Base-by-base conservation (phyloP, 1,140 invertebrate genomes). In the Drosophila grimshawi region DNA sequence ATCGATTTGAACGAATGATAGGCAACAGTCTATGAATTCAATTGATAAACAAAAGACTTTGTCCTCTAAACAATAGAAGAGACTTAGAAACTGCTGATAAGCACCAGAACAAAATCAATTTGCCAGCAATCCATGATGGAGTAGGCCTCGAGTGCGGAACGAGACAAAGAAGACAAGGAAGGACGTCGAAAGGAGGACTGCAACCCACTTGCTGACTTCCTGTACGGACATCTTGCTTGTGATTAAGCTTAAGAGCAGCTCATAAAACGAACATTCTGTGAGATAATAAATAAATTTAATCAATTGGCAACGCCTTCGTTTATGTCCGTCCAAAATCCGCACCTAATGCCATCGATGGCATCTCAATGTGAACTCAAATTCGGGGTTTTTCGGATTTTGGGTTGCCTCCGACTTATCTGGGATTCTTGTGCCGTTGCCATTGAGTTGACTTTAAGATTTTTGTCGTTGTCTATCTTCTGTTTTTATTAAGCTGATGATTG, bases 201-300 rank as follows among this genome's bases (percentile, higher is more conserved):
- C 19, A 32, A 35, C 19, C 41, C 46, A 55, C 33, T 37, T 29
- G 10, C 11, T 46, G 43, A 57, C 55, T 57, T 48, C 32, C 46
- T 62, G 32, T 33, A 19, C 71, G 61, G 55, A 71, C 65, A 79
- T 52, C 65, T 4, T 80, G 71, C 52, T 75, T 64, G 69, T 80
- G 72, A 59, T 80, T 76, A 71, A 62, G 79, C 71, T 65, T 77
- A 68, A 62, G 46, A 69, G 66, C 48, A 64, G 63, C 41, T 43
- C 79, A 77, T 73, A 72, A 76, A 72, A 52, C 39, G 68, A 59
- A 63, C 53, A 73, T 66, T 60, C 56, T 56, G 64, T 80, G 81
- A 77, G 68, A 80, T 76, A 85, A 85, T 85, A 85, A 85, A 85
- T 73, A 85, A 80, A 85, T 85, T 85, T 85, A 85, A 85, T 85